Conservation (phyloP, 1,140 invertebrate genomes). For the Pseudoatta argentina region DNA sequence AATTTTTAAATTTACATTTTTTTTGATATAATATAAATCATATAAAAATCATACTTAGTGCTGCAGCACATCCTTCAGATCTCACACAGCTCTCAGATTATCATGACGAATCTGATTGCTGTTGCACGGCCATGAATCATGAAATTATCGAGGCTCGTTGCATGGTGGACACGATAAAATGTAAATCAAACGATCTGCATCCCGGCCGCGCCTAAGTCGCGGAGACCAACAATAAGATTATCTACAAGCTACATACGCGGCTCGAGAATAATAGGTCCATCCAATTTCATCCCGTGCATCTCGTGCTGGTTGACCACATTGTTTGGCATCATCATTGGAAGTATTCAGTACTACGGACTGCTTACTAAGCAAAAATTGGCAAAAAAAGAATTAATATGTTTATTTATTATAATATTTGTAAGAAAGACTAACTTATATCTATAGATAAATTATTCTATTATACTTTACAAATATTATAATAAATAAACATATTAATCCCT, state of each 20-base stretch:
- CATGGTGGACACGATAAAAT: conserved; percentile 53
- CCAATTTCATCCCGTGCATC: conserved; percentile 12
- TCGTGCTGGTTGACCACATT: conserved; percentile 72
- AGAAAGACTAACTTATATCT: no score
- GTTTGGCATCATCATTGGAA: conserved; percentile 71
- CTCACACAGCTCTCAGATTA: conserved; percentile 7
- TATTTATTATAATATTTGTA: no score
- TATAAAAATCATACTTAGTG: neutral
- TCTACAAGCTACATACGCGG: conserved; percentile 37
- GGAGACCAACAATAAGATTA: conserved; percentile 62
- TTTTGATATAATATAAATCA: neutral
- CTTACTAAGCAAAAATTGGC: no score
- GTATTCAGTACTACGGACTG: no score
- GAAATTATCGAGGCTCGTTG: conserved; percentile 50
- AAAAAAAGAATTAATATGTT: no score
- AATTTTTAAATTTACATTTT: neutral
- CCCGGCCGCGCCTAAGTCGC: conserved; percentile 52
- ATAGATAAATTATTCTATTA: no score
- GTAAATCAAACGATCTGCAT: conserved; percentile 60
- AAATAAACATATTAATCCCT: no score
- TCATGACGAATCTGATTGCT: conserved; percentile 41
- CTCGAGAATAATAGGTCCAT: conserved; percentile 37
- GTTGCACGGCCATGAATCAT: conserved; percentile 30
- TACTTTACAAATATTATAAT: no score
- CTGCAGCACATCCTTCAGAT: no score